Conservation (phyloP, 2,797 vertebrate species). For the Falco columbarius region DNA sequence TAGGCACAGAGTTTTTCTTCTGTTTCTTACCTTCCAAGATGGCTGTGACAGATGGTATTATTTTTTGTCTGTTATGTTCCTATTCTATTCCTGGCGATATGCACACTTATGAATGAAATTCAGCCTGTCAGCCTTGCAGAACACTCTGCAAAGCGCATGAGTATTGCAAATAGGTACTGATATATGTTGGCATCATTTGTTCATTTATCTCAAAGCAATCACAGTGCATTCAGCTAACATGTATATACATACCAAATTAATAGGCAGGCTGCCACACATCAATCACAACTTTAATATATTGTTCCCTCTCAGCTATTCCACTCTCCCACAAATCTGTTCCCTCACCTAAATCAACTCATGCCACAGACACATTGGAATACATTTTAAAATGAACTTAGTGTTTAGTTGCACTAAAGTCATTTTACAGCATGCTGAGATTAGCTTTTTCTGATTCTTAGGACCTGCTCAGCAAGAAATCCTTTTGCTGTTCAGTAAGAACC, state of each 20-base stretch:
- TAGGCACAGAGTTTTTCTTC: neutral
- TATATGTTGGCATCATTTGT: neutral
- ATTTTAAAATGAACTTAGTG: neutral
- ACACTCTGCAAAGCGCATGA: neutral
- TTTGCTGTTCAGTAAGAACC: neutral
- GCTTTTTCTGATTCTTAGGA: neutral
- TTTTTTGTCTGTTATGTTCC: neutral
- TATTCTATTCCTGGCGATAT: neutral
- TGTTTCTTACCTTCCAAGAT: neutral
- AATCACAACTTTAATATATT: neutral
- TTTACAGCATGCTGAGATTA: neutral
- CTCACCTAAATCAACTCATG: neutral
- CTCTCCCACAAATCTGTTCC: neutral
- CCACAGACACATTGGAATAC: neutral
- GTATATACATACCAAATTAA: neutral
- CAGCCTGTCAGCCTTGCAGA: neutral
- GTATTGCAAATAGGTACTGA: neutral
- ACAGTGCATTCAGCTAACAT: neutral
- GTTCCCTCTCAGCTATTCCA: neutral
- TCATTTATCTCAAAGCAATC: slow-evolving; percentile 20
- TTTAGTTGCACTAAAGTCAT: neutral
- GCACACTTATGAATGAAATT: slow-evolving; percentile 39
- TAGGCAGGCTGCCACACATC: neutral
- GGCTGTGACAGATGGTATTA: neutral
- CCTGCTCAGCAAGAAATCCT: neutral